Base-by-base conservation (phyloP, 1,140 invertebrate species). In the Akabosia matsudoensis region DNA sequence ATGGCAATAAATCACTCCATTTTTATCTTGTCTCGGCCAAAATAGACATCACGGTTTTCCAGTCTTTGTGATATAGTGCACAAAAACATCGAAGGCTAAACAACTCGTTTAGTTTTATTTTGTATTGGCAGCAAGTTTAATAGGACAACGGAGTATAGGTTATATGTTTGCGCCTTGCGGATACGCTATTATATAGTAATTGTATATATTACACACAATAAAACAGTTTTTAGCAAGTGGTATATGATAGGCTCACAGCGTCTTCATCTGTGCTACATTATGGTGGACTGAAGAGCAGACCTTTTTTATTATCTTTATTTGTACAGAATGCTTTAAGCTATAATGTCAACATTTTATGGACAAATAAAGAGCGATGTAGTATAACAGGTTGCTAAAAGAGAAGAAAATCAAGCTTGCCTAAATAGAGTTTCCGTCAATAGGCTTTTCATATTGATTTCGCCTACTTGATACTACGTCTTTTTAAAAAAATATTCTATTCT, bases 281-380 rank as follows among this genome's bases (percentile, higher is more conserved):
- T 18, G 18, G 37, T 45, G 7, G 37, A 45, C 37, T 7, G 37
- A 7, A 45, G 37, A 45, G 37, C 18, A 18, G 37, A 45, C 18
- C 7, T 56, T 56, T 56, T 7, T 30, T 31, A 7, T 30, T 67
- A 67, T 67, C 61, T 67, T 67, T 67, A 67, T 67, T 67, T 67
- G 61, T 30, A 67, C 61, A 67, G 61, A n/a, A n/a, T 67, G 30
- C 61, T n/a, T 67, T 67, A 67, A 67, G 61, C 31, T 67, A 67
- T 67, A 67, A 24, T 13, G 61, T 67, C 61, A 67, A 67, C 61
- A 67, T 67, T 67, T 67, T 67, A 31, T 31, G 61, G 61, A 30
- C 26, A 67, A 67, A 67, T 31, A 67, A 45, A 45, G 7, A 45
- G 37, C n/a, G 37, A 45, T 10, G 18, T 10, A 18, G 18, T 45